Evolutionary conservation across 2,797 vertebrate species (phyloP), one percentile per base, ranked within the genome.

Genomic region (Oryzias dopingdopingensis): DNA sequence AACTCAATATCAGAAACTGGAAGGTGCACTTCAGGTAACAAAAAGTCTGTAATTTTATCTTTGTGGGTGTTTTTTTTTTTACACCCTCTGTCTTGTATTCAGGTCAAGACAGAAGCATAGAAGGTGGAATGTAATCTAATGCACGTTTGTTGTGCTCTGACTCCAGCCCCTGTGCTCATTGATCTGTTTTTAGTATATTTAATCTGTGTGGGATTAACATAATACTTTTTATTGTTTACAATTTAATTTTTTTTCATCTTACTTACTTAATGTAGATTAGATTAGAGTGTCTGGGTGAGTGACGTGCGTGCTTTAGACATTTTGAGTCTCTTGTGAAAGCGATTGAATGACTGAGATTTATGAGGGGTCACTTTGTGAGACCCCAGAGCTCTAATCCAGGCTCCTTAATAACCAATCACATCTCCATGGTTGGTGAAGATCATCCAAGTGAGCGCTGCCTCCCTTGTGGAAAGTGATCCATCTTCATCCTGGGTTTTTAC

Each of bases 391-490:
- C 59, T 76, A 74, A 86, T 81, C 57, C 72, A 74, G 85, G 79
- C 66, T 59, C 62, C 37, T 82, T 75, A 86, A 73, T 74, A 81
- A 80, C 61, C 55, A 65, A 73, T 77, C 74, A 71, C 83, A 85
- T 72, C 76, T 82, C 72, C 50, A 5, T 57, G 3, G 60, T 55
- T n/a, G 42, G 62, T 70, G 55, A 56, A 48, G 64, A 61, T 58
- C 52, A 32, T 55, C 56, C 66, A 8, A 61, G 68, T 46, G 61
- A 60, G 49, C 58, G 18, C 50, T 29, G 65, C 62, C 77, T 81
- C 76, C 77, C 72, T 82, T 72, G 83, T 74, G 53, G 79, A 83
- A 85, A 81, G 71, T 82, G 74, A 88, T 91, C 85, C 80, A 75
- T 91, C 90, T 91, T 85, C 65, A 75, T 78, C 72, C 66, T 3